phyloP scores from a whole-genome alignment of 2,888 invertebrate species.

The Philhelius pedissequus region DNA sequence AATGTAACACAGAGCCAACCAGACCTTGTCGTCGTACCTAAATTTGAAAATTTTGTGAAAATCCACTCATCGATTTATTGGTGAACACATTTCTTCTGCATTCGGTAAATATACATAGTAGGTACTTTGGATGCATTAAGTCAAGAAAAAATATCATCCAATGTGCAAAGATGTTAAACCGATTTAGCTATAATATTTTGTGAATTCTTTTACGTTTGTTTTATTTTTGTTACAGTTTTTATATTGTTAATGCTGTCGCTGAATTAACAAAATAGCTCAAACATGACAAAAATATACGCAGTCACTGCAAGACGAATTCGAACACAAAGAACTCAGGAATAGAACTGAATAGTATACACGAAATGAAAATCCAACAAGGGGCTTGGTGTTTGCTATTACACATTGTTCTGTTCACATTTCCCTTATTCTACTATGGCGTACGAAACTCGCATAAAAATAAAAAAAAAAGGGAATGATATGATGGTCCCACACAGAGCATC shows the following conservation, averaged over 20 bases:
- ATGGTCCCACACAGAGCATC: constrained; percentile 39
- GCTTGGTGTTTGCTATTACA: neutral
- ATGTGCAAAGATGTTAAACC: neutral
- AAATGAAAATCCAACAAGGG: constrained; percentile 39
- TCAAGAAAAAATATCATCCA: neutral
- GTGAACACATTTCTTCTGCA: constrained; percentile 27
- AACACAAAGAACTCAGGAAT: constrained; percentile 34
- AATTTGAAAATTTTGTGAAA: neutral
- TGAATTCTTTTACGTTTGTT: neutral
- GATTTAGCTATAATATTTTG: neutral
- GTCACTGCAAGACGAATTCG: neutral
- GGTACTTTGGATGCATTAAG: constrained; percentile 8
- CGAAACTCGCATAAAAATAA: neutral
- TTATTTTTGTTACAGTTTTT: neutral
- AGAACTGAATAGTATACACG: constrained; percentile 34
- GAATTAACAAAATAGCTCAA: neutral
- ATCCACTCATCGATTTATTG: neutral
- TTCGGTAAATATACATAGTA: constrained; percentile 18
- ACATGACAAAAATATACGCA: neutral
- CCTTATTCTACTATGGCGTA: neutral
- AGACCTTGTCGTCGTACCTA: neutral
- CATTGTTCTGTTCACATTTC: neutral
- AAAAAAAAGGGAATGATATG: constrained; percentile 11
- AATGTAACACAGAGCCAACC: neutral
- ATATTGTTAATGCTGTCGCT: no score